These are phyloP conservation scores for Anastrepha obliqua DNA, from an alignment of 1,140 invertebrate genomes.

Conservation along the genomic window DNA sequence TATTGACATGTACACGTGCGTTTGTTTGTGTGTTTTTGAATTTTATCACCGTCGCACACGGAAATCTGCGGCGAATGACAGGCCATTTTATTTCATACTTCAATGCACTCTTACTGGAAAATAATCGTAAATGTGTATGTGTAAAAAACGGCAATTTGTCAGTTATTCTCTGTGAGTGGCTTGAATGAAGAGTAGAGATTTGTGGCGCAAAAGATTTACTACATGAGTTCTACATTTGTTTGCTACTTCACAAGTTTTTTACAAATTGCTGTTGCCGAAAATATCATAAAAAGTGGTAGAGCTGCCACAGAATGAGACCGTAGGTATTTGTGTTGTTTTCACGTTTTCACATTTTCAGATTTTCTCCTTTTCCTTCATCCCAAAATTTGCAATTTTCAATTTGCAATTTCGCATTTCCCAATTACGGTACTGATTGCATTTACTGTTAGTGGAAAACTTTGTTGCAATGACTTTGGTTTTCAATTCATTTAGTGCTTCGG, in stretches of 20 bases:
- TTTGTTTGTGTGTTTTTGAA: background rate
- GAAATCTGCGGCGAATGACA: conserved; percentile 26
- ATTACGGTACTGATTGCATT: conserved; percentile 41
- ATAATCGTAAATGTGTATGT: conserved; percentile 2
- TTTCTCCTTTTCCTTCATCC: background rate
- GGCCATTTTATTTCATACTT: conserved; percentile 42
- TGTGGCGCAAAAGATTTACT: conserved; percentile 6
- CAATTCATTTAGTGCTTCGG: background rate
- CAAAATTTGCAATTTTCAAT: background rate
- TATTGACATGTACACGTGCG: background rate
- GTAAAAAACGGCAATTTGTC: background rate
- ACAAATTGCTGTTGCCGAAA: background rate
- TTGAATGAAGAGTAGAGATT: background rate
- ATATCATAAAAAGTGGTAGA: background rate
- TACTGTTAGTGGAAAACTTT: background rate
- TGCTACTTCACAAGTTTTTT: background rate
- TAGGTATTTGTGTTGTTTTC: too few relatives aligned
- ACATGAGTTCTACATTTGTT: background rate
- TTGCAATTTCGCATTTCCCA: conserved; percentile 41
- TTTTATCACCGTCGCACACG: conserved; percentile 14
- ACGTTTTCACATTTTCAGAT: too few relatives aligned
- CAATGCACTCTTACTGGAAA: conserved; percentile 10
- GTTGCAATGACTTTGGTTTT: background rate
- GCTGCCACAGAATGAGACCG: too few relatives aligned
- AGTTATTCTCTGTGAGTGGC: background rate